A percentile compares a stretch with the other conserved stretches of the same genome.
These are phyloP conservation scores for Eupithecia exiguata DNA, from an alignment of 2,888 invertebrate genomes.

Conservation along the genomic window DNA sequence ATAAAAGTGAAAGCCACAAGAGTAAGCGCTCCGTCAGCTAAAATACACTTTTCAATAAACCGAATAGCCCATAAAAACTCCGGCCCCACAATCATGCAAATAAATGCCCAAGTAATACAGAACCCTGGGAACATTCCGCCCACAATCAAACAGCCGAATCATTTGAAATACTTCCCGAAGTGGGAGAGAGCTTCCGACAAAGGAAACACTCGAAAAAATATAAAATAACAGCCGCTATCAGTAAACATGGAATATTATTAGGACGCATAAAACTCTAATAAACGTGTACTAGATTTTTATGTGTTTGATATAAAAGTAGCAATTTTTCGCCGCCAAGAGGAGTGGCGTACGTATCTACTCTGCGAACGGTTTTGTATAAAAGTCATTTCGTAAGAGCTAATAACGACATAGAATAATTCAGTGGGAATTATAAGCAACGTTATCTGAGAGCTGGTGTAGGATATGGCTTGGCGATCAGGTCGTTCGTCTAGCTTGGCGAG, in stretches of 20 bases:
- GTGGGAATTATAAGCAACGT: background rate
- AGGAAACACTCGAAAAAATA: conserved; percentile 59
- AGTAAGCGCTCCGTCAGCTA: background rate
- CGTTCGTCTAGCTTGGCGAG: background rate
- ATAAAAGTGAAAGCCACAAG: background rate
- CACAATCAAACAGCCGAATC: conserved; percentile 34
- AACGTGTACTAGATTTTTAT: conserved; percentile 65
- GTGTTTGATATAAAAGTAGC: conserved; percentile 62
- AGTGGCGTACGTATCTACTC: conserved; percentile 48
- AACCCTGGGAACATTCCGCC: conserved; percentile 21
- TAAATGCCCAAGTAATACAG: conserved; percentile 28
- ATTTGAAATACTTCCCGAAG: conserved; percentile 34
- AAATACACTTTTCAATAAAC: conserved; percentile 28
- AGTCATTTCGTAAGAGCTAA: background rate
- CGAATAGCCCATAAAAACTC: conserved; percentile 24
- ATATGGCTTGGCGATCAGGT: too few relatives aligned
- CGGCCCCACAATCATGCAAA: conserved; percentile 34
- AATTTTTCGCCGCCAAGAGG: conserved; percentile 19
- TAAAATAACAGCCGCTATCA: conserved; percentile 66
- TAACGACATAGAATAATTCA: background rate
- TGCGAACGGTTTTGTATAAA: background rate
- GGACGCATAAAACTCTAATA: conserved; percentile 64
- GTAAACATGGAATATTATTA: conserved; percentile 62
- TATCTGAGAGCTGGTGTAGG: background rate
- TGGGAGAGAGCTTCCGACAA: conserved; percentile 33